phyloP scores from a whole-genome alignment of 2,113 vertebrate species.

The Oryzias javanicus region DNA sequence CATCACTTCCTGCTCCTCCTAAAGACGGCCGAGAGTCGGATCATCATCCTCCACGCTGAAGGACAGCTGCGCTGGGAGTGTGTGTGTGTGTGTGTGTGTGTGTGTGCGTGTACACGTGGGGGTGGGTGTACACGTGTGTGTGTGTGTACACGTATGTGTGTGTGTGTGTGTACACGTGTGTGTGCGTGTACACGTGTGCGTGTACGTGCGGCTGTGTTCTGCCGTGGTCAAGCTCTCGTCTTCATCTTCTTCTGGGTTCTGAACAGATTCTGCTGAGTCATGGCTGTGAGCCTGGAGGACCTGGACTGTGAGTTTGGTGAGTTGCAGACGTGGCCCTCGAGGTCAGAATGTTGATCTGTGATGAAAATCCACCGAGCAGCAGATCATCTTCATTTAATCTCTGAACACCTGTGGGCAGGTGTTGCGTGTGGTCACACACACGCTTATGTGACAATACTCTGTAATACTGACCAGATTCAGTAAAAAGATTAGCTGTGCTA shows the following conservation, averaged over 20 bases:
- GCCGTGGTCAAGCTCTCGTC: background rate
- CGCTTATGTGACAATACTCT: too few species aligned
- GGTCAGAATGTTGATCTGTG: too few species aligned
- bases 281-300: conserved; percentile 42
- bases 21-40: background rate
- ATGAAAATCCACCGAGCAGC: too few species aligned
- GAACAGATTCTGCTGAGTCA: conserved; percentile 37
- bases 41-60: too few species aligned
- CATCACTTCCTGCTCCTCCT: background rate
- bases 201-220: background rate
- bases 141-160: background rate
- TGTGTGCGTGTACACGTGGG: too few species aligned
- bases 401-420: too few species aligned
- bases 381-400: too few species aligned
- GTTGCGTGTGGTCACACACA: too few species aligned
- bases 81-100: background rate
- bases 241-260: background rate
- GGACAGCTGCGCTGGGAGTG: too few species aligned
- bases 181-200: background rate
- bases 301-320: conserved; percentile 52
- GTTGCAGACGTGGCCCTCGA: conserved; percentile 5
- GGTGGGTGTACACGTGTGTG: background rate
- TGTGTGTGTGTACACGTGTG: too few species aligned
- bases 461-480: too few species aligned
- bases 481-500: too few species aligned